Percentiles rank a stretch among this genome's conserved stretches.
phyloP scores from a whole-genome alignment of 2,113 vertebrate species.

The Gasterosteus aculeatus region DNA sequence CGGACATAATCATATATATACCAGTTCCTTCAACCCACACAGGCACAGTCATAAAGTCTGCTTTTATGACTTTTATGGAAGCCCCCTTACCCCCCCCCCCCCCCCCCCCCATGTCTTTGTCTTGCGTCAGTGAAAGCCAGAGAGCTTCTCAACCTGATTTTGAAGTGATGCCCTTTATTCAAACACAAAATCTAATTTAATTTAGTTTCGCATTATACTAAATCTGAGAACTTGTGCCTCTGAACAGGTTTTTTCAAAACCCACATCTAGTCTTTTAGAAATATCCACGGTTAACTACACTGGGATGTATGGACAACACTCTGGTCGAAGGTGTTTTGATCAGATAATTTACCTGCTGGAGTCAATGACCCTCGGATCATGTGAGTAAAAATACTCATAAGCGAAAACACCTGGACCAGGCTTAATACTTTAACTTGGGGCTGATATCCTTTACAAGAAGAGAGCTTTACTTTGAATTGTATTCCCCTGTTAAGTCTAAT shows the following conservation, averaged over 20 bases:
- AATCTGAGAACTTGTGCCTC: background rate
- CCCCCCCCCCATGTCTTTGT: background rate
- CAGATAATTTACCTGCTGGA: background rate
- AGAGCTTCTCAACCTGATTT: background rate
- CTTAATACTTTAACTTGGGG: background rate
- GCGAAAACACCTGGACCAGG: background rate
- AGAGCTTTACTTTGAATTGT: background rate
- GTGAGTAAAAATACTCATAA: background rate
- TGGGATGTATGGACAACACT: background rate
- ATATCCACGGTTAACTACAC: background rate
- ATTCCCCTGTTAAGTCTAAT: background rate
- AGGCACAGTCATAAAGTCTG: constrained; percentile 34
- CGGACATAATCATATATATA: background rate
- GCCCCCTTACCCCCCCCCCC: background rate
- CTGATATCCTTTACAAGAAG: background rate
- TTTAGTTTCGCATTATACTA: background rate
- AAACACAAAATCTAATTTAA: background rate
- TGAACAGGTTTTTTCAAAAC: background rate
- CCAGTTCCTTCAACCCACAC: constrained; percentile 7
- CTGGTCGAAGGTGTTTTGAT: background rate
- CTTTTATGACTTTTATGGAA: constrained; percentile 37
- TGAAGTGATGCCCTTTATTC: background rate
- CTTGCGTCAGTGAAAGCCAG: background rate
- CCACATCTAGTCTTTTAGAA: background rate
- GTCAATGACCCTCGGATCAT: background rate